Conservation (phyloP, 2,113 vertebrate genomes). For the Tichodroma muraria region DNA sequence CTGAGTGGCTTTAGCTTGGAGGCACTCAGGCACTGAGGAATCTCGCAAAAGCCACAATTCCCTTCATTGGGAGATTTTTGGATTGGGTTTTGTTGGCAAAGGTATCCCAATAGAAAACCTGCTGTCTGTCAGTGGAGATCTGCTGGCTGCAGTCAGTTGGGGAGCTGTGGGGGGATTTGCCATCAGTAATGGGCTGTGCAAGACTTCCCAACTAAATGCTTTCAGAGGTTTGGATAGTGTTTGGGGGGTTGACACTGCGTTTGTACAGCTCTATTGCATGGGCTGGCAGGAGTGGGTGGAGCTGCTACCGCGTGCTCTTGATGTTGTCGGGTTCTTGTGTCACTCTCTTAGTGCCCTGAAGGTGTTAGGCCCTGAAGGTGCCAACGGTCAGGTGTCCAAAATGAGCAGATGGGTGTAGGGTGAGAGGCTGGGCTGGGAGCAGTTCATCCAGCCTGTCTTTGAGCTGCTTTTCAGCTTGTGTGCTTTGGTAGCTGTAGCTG, state of each 20-base stretch:
- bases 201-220: background rate
- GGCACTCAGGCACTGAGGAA: background rate
- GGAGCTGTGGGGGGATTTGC: background rate
- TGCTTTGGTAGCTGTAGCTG: background rate
- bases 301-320: rapidly evolving
- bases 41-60: background rate
- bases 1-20: background rate
- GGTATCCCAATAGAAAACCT: background rate
- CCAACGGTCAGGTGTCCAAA: background rate
- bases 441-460: background rate
- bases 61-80: background rate
- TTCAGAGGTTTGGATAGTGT: background rate
- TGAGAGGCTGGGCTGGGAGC: background rate
- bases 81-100: background rate
- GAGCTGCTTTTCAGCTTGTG: background rate
- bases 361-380: too few relatives aligned
- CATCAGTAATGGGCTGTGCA: background rate
- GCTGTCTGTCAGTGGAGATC: background rate
- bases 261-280: rapidly evolving
- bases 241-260: background rate
- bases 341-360: background rate
- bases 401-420: background rate
- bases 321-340: background rate
- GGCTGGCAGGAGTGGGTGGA: background rate
- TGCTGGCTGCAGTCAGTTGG: background rate